Conservation (phyloP, 2,888 invertebrate species). For the Conchocele bisecta region DNA sequence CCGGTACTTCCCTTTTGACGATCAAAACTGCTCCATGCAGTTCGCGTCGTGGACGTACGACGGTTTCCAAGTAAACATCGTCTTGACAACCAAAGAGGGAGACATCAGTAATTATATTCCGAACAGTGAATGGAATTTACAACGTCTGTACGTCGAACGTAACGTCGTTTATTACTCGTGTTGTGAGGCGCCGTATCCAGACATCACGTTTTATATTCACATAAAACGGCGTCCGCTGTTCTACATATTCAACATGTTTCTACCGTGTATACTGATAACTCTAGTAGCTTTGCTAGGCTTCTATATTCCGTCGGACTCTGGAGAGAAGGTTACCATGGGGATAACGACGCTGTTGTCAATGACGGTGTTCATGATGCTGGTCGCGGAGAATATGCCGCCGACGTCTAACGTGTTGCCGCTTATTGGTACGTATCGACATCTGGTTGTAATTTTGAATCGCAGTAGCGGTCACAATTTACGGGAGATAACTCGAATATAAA, state of each 20-base stretch:
- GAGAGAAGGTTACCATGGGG: slow-evolving; percentile 84
- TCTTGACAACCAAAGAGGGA: slow-evolving; percentile 87
- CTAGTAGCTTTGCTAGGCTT: slow-evolving; percentile 85
- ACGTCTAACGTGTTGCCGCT: slow-evolving; percentile 85
- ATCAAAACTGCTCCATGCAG: slow-evolving; percentile 84
- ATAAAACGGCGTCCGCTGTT: slow-evolving; percentile 84
- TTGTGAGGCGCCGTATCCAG: slow-evolving; percentile 84
- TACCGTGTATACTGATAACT: slow-evolving; percentile 85
- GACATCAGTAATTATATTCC: slow-evolving; percentile 94
- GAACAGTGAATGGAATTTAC: slow-evolving; percentile 94
- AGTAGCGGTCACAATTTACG: too few species aligned
- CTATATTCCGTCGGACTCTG: slow-evolving; percentile 86
- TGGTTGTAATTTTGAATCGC: too few species aligned
- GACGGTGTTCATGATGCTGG: slow-evolving; percentile 86
- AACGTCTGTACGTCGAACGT: slow-evolving; percentile 84
- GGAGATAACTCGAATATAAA: not conserved
- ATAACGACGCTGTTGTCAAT: slow-evolving; percentile 85
- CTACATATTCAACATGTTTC: slow-evolving; percentile 85
- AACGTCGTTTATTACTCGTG: slow-evolving; percentile 84
- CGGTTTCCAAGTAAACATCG: slow-evolving; percentile 82
- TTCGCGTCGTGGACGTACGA: slow-evolving; percentile 86
- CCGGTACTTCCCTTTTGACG: slow-evolving; percentile 85
- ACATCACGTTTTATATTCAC: slow-evolving; percentile 84
- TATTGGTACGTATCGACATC: slow-evolving; percentile 83
- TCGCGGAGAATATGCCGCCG: slow-evolving; percentile 85